Evolutionary conservation across 2,888 invertebrate species (phyloP), one percentile per base, ranked within the genome.

Genomic region (Ornithoptera priamus): DNA sequence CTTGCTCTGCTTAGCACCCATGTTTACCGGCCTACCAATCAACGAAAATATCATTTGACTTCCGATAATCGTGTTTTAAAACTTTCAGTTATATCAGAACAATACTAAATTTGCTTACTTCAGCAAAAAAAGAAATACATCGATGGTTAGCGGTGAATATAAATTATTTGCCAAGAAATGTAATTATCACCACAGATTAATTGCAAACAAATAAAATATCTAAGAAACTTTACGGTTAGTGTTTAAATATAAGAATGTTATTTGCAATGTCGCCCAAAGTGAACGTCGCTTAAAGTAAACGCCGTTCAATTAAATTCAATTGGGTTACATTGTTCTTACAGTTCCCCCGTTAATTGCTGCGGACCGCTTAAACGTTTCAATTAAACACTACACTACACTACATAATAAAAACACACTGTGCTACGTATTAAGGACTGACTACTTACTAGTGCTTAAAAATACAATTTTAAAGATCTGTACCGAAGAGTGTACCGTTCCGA

Each of bases 1-100:
- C 92, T 96, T 97, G 92, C 97, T 97, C 94, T 96, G 96, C 93
- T 95, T 95, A 90, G 95, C 96, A 93, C 97, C 97, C 97, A 97
- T 97, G 75, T 80, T 90, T 93, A 81, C 81, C 82, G 80, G 76
- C 80, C 85, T 85, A 72, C 1, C 5, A n/a, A 53, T 62, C 0
- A 20, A 57, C 65, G 18, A 20, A 57, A 0, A 57, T 57, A 6
- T 20, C 57, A 20, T 57, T 20, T 20, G 20, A 8, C 2, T 8
- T 57, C 6, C 15, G 1, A 4, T 50, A 15, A 50, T 50, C 50
- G 1, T 1, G 12, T 17, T 3, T 46, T 46, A 18, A 50, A 10
- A 39, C 8, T 39, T 10, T 39, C 39, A 0, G 5, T 17, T 17
- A 50, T 50, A 50, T 50, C 10, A 39, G 10, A 10, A 7, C 39